A percentile compares a stretch with the other conserved stretches of the same genome.
These are phyloP conservation scores for Habropoda laboriosa DNA, from an alignment of 1,140 invertebrate genomes.

Conservation along the genomic window DNA sequence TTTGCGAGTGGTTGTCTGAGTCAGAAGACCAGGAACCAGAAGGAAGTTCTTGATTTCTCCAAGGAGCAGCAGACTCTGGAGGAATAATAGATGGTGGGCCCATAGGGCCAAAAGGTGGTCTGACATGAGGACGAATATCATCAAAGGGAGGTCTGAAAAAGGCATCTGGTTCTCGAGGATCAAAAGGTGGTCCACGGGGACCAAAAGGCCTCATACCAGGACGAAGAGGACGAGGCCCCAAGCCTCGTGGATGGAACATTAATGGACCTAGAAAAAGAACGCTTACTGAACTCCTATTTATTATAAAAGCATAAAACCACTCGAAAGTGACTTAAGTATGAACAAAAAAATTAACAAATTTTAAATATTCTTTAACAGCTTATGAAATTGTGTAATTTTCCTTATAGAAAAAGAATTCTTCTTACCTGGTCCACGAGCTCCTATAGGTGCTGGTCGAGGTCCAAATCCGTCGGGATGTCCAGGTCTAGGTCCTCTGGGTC, in stretches of 20 bases:
- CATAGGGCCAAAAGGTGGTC: slow-evolving; percentile 73
- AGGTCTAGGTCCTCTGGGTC: slow-evolving; percentile 76
- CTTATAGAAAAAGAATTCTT: slow-evolving; percentile 3
- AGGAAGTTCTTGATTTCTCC: slow-evolving; percentile 70
- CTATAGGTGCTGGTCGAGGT: slow-evolving; percentile 74
- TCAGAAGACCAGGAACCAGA: slow-evolving; percentile 67
- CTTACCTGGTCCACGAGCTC: slow-evolving; percentile 77
- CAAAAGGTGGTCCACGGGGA: slow-evolving; percentile 75
- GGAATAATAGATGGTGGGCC: slow-evolving; percentile 65
- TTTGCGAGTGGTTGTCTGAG: slow-evolving; percentile 61
- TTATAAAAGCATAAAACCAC: no score
- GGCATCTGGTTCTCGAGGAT: slow-evolving; percentile 73
- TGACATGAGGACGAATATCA: slow-evolving; percentile 74
- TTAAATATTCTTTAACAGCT: not conserved
- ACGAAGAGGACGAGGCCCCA: slow-evolving; percentile 79
- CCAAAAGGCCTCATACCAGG: slow-evolving; percentile 77
- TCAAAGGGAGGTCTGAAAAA: slow-evolving; percentile 78
- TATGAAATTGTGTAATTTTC: no score
- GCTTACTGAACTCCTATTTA: not conserved
- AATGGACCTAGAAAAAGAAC: slow-evolving; percentile 72
- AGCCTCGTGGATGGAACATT: slow-evolving; percentile 82
- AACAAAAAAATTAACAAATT: not conserved
- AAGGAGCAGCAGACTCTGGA: slow-evolving; percentile 59
- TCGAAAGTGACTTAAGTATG: no score
- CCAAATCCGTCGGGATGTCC: slow-evolving; percentile 80